Evolutionary conservation across 1,140 invertebrate species (phyloP).

Genomic region (Cataglyphis hispanica): DNA sequence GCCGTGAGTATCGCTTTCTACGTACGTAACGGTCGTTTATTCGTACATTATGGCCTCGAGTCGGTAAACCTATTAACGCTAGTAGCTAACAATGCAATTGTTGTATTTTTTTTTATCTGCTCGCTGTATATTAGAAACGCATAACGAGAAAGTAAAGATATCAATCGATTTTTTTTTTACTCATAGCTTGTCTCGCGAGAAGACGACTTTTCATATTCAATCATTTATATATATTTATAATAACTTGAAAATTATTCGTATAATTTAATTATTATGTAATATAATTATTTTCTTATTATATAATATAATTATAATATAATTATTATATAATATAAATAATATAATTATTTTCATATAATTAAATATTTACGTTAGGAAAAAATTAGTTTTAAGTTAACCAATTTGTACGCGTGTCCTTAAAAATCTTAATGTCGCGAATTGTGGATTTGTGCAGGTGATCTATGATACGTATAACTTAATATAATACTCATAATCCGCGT

Average conservation of each 20-base stretch:
- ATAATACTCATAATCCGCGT: slow-evolving; percentile 2
- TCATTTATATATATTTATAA: too few relatives aligned
- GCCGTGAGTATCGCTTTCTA: slow-evolving; percentile 66
- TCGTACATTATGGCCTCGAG: background rate
- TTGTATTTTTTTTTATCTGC: slow-evolving; percentile 6
- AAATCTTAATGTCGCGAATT: too few relatives aligned
- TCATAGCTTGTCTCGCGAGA: background rate
- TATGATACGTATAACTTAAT: background rate
- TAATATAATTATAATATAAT: too few relatives aligned
- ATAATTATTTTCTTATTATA: too few relatives aligned
- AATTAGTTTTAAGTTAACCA: background rate
- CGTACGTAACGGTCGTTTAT: slow-evolving; percentile 28
- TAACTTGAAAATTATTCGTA: background rate
- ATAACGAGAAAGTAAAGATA: background rate
- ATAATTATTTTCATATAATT: too few relatives aligned
- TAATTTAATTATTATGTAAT: too few relatives aligned
- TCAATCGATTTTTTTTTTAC: background rate
- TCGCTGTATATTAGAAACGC: background rate
- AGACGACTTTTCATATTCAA: background rate
- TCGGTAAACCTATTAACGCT: slow-evolving; percentile 57
- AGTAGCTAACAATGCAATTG: slow-evolving; percentile 17
- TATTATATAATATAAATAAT: too few relatives aligned
- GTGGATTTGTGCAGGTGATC: too few relatives aligned
- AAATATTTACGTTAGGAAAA: background rate
- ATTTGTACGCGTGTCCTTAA: background rate